Evolutionary conservation across 2,113 vertebrate genomes (phyloP).

Genomic region (Syngnathus floridae): DNA sequence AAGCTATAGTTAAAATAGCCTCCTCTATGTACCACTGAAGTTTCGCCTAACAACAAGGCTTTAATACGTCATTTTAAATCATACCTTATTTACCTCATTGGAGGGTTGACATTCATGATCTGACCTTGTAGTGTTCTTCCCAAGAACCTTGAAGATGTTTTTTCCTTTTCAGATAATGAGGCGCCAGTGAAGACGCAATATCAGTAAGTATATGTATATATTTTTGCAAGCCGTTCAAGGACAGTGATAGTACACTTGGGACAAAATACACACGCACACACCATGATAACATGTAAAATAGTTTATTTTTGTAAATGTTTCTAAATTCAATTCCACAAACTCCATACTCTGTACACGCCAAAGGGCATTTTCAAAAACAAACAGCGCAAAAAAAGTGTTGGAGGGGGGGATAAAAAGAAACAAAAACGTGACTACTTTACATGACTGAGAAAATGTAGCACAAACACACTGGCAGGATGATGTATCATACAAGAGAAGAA

Average conservation of each 20-base stretch:
- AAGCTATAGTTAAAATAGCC: too few relatives aligned
- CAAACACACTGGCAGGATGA: constrained; percentile 95
- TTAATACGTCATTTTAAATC: not conserved
- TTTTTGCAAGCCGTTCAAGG: not conserved
- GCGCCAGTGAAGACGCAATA: not conserved
- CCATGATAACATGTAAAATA: constrained; percentile 90
- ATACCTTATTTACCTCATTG: not conserved
- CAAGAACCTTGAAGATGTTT: not conserved
- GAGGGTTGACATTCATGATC: not conserved
- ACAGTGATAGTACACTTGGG: not conserved
- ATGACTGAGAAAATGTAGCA: constrained; percentile 86
- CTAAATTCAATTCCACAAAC: constrained; percentile 99
- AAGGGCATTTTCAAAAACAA: constrained; percentile 79
- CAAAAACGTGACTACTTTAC: constrained; percentile 86
- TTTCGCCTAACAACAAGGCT: not conserved
- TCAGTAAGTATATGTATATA: not conserved
- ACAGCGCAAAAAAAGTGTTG: not conserved
- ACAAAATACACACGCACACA: constrained; percentile 10
- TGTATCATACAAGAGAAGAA: constrained; percentile 95
- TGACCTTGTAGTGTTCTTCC: not conserved
- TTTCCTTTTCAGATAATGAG: not conserved
- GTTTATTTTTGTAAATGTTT: constrained; percentile 99
- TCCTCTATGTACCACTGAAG: not conserved
- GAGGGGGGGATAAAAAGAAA: not conserved
- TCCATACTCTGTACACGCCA: constrained; percentile 99